Evolutionary conservation across 2,797 vertebrate genomes (phyloP), one percentile per base, ranked within the genome.

Genomic region (Heterohyrax brucei): DNA sequence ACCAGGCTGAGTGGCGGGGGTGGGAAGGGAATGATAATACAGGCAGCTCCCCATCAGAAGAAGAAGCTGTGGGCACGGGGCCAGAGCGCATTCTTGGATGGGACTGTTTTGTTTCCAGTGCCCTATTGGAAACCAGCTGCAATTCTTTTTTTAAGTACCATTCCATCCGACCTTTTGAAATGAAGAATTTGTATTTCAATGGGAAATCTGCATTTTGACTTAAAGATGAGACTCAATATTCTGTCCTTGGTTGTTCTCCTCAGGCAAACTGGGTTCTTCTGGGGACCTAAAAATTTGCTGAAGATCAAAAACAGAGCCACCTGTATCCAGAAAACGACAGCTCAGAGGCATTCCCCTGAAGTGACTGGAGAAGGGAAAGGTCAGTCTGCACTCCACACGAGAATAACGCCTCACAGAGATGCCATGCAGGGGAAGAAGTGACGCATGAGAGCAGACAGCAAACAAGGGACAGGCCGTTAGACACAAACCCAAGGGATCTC

Each of bases 131-230:
- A 95, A 84, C 88, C 97, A 97, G 96, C 94, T 96, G 93, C 94
- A 59, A 89, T 94, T 94, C 96, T 94, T 96, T 96, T 96, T 96
- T 93, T 95, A 96, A 95, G 95, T 79, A 76, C 92, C 83, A 78
- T 91, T 78, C 93, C 93, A 91, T 89, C 86, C 87, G 62, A 94
- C 96, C 96, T 97, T 96, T 91, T 59, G 93, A 96, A 96, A 91
- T 0, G 72, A 91, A 93, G 72, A 79, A 72, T 94, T 95, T 95
- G 95, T 95, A 68, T 97, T 95, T 96, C 95, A 93, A 76, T 89
- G 84, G 28, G 64, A 95, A 96, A 95, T 97, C 96, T 97, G 96
- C 96, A 87, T 96, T 91, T 91, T 66, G 73, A 95, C 96, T 95
- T 91, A 84, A 80, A 7, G 59, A 80, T 48, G 83, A 95, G 56